These are phyloP conservation scores for Ammospiza nelsoni DNA, from an alignment of 2,113 vertebrate species.

Conservation along the genomic window DNA sequence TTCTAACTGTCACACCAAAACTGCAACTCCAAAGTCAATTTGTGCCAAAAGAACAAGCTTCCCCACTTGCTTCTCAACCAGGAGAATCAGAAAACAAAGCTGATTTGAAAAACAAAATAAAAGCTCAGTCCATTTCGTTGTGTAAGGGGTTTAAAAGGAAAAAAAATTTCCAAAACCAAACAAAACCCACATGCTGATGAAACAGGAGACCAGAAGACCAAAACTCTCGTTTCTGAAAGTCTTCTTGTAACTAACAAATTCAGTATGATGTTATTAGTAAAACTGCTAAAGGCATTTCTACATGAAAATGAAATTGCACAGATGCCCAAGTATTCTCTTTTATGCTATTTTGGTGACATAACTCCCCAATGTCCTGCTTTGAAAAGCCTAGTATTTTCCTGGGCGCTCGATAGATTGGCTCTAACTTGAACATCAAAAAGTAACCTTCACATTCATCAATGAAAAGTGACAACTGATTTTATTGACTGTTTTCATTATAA, in stretches of 20 bases:
- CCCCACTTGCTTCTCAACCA: background rate
- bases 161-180: background rate
- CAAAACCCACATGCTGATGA: background rate
- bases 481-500: slow-evolving; percentile 72
- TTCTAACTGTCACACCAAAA: background rate
- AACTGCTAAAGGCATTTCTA: slow-evolving; percentile 27
- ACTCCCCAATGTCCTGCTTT: background rate
- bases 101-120: background rate
- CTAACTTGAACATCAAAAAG: background rate
- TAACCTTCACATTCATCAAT: slow-evolving; percentile 12
- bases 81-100: background rate
- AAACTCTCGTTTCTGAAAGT: background rate
- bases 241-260: background rate
- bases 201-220: background rate
- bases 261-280: background rate
- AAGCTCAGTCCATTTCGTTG: background rate
- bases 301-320: background rate
- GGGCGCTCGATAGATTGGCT: background rate
- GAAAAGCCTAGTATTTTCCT: slow-evolving; percentile 18
- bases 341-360: background rate
- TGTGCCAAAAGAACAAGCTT: background rate
- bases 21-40: background rate
- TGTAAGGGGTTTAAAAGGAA: background rate
- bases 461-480: slow-evolving; percentile 75
- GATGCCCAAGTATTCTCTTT: slow-evolving; percentile 8